These are phyloP conservation scores for Callosobruchus maculatus DNA, from an alignment of 2,888 invertebrate genomes.

Conservation along the genomic window DNA sequence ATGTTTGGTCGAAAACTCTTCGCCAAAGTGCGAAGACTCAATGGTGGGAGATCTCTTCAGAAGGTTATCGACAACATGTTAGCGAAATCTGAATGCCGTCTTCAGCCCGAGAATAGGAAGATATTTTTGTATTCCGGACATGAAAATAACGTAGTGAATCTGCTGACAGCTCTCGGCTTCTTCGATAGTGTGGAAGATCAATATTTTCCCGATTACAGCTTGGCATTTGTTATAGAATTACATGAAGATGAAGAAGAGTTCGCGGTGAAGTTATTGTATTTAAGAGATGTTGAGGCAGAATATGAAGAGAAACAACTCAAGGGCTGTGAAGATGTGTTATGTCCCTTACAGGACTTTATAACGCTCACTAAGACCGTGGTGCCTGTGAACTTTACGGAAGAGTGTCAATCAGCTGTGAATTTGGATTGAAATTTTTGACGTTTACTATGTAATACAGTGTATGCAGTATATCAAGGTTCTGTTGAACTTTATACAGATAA, in stretches of 20 bases:
- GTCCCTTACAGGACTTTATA: slow-evolving; percentile 30
- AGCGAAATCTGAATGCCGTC: slow-evolving; percentile 24
- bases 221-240: slow-evolving; percentile 41
- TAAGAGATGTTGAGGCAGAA: slow-evolving; percentile 29
- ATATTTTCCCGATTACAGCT: slow-evolving; percentile 44
- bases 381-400: slow-evolving; percentile 42
- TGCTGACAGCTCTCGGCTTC: slow-evolving; percentile 51
- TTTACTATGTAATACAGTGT: too few species aligned
- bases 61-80: slow-evolving; percentile 37
- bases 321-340: slow-evolving; percentile 36
- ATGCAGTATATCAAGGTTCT: too few species aligned
- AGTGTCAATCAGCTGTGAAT: slow-evolving; percentile 37
- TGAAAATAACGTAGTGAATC: slow-evolving; percentile 55
- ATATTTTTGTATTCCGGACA: slow-evolving; percentile 55
- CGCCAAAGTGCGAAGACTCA: slow-evolving; percentile 41
- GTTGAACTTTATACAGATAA: too few species aligned
- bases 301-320: slow-evolving; percentile 33
- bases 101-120: slow-evolving; percentile 35
- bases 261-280: slow-evolving; percentile 30
- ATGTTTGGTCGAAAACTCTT: slow-evolving; percentile 46
- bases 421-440: slow-evolving; percentile 24
- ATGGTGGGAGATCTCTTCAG: slow-evolving; percentile 46
- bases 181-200: slow-evolving; percentile 38
- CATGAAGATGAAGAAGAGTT: slow-evolving; percentile 31
- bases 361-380: slow-evolving; percentile 33